Evolutionary conservation across 2,888 invertebrate genomes (phyloP).

Genomic region (Sicus ferrugineus): DNA sequence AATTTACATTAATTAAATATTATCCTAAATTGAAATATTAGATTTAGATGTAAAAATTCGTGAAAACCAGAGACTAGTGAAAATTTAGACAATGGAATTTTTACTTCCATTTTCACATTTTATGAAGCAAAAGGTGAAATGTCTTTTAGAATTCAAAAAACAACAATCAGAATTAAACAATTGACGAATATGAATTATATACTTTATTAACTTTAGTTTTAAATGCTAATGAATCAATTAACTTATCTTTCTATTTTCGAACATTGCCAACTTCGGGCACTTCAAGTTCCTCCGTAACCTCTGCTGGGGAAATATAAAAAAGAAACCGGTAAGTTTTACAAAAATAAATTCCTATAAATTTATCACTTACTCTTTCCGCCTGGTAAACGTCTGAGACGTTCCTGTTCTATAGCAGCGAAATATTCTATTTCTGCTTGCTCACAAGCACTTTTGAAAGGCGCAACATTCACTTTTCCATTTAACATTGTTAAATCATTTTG

Average conservation of each 20-base stretch:
- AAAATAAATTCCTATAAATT: constrained; percentile 19
- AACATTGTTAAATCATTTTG: constrained; percentile 59
- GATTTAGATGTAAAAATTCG: neutral
- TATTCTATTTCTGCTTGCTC: constrained; percentile 66
- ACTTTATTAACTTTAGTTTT: too few species aligned
- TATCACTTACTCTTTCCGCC: constrained; percentile 64
- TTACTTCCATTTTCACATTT: too few species aligned
- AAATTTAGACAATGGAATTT: neutral
- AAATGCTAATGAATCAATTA: too few species aligned
- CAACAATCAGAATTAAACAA: too few species aligned
- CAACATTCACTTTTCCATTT: constrained; percentile 59
- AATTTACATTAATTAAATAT: neutral
- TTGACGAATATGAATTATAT: too few species aligned
- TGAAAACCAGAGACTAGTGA: neutral
- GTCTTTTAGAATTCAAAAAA: too few species aligned
- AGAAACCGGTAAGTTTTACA: neutral
- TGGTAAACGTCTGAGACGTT: constrained; percentile 59
- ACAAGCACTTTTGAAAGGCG: constrained; percentile 59
- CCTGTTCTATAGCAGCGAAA: constrained; percentile 67
- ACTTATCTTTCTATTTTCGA: too few species aligned
- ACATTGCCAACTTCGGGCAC: constrained; percentile 56
- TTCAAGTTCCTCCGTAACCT: constrained; percentile 62
- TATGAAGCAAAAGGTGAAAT: too few species aligned
- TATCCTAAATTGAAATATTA: neutral
- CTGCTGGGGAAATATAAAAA: constrained; percentile 46